These are phyloP conservation scores for Gobio occitaniae DNA, from an alignment of 2,797 vertebrate species.

Conservation along the genomic window DNA sequence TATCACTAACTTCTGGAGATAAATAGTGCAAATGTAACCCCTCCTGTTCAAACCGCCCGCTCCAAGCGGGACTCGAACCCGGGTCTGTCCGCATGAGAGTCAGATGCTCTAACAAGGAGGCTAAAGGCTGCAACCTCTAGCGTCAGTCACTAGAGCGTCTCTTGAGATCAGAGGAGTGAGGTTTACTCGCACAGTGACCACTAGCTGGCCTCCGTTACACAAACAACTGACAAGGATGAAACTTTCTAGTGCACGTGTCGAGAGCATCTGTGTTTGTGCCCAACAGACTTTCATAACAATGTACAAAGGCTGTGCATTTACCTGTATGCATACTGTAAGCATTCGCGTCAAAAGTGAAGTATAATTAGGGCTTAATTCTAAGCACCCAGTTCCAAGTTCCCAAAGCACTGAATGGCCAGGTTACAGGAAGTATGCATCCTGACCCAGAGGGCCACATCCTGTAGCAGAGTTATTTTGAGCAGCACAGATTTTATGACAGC, in stretches of 20 bases:
- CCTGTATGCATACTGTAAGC: not conserved
- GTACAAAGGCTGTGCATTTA: not conserved
- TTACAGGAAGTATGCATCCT: constrained; percentile 58
- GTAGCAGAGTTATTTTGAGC: constrained; percentile 44
- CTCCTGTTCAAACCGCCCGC: too few relatives aligned
- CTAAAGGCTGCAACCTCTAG: too few relatives aligned
- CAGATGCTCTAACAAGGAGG: too few relatives aligned
- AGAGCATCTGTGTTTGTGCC: not conserved
- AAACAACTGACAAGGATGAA: not conserved
- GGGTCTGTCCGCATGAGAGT: too few relatives aligned
- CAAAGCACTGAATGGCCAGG: constrained; percentile 39
- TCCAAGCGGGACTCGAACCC: too few relatives aligned
- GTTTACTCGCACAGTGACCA: too few relatives aligned
- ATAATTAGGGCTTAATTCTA: not conserved
- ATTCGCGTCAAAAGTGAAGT: not conserved
- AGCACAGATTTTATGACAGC: constrained; percentile 9
- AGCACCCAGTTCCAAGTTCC: constrained; percentile 30
- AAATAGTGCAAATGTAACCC: too few relatives aligned
- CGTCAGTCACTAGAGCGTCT: too few relatives aligned
- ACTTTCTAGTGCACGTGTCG: not conserved
- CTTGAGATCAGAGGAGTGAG: too few relatives aligned
- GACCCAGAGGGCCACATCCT: constrained; percentile 53
- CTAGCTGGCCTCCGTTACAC: too few relatives aligned
- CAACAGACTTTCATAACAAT: not conserved
- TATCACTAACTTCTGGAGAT: not conserved